phyloP scores from a whole-genome alignment of 2,888 invertebrate species.

The Minunthozetes semirufus region DNA sequence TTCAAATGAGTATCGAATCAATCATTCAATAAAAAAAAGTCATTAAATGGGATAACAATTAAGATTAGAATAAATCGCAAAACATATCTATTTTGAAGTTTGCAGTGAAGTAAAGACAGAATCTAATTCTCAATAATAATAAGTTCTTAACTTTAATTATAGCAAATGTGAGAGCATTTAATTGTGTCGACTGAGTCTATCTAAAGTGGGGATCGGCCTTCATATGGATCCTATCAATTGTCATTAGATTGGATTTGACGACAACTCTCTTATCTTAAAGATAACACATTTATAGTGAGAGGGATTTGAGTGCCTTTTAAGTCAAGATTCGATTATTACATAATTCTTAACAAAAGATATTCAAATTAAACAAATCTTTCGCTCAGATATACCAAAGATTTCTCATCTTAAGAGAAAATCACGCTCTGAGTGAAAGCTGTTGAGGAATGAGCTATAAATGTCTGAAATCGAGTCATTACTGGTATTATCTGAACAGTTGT shows the following conservation, averaged over 20 bases:
- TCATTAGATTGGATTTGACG: slow-evolving; percentile 5
- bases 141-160: not conserved
- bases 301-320: not conserved
- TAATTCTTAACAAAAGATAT: not conserved
- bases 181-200: not conserved
- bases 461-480: too few relatives aligned
- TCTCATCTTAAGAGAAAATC: too few relatives aligned
- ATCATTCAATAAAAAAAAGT: too few relatives aligned
- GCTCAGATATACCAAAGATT: not conserved
- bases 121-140: not conserved
- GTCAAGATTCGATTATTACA: not conserved
- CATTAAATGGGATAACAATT: too few relatives aligned
- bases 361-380: not conserved
- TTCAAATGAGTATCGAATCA: too few relatives aligned
- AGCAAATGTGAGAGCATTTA: not conserved
- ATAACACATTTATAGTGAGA: not conserved
- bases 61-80: too few relatives aligned
- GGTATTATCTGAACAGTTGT: too few relatives aligned
- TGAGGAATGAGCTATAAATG: too few relatives aligned
- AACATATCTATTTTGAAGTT: too few relatives aligned
- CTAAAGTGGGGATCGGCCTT: not conserved
- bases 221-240: slow-evolving; percentile 9
- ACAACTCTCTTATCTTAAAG: not conserved
- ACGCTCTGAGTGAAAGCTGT: too few relatives aligned
- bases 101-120: too few relatives aligned